Evolutionary conservation across 2,797 vertebrate species (phyloP).

Genomic region (Heterohyrax brucei): DNA sequence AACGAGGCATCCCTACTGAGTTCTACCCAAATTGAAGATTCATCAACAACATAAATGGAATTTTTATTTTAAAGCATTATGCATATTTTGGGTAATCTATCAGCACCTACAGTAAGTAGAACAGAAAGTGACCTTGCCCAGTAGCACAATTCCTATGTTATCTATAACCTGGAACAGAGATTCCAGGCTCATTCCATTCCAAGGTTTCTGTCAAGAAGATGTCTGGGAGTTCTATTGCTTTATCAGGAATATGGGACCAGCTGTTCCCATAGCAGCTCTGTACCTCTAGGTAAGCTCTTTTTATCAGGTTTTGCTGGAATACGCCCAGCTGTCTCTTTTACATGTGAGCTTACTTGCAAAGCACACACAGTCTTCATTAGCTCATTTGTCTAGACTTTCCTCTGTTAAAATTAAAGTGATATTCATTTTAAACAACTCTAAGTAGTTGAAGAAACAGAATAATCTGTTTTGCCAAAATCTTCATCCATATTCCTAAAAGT

Average conservation of each 20-base stretch:
- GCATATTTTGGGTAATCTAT: neutral
- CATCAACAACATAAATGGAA: neutral
- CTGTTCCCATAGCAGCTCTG: neutral
- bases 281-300: neutral
- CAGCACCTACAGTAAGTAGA: neutral
- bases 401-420: neutral
- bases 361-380: neutral
- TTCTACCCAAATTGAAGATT: neutral
- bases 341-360: neutral
- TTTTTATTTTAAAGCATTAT: neutral
- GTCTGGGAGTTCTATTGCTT: neutral
- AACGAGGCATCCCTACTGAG: neutral
- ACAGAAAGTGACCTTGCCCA: neutral
- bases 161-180: neutral
- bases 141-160: neutral
- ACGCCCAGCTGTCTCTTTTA: neutral
- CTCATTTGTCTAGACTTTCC: neutral
- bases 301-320: neutral
- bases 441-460: constrained; percentile 30
- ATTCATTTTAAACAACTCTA: neutral
- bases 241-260: neutral
- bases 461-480: neutral
- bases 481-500: neutral
- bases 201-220: neutral
- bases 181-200: neutral